Evolutionary conservation across 2,113 vertebrate genomes (phyloP).

Genomic region (Symphodus melops): DNA sequence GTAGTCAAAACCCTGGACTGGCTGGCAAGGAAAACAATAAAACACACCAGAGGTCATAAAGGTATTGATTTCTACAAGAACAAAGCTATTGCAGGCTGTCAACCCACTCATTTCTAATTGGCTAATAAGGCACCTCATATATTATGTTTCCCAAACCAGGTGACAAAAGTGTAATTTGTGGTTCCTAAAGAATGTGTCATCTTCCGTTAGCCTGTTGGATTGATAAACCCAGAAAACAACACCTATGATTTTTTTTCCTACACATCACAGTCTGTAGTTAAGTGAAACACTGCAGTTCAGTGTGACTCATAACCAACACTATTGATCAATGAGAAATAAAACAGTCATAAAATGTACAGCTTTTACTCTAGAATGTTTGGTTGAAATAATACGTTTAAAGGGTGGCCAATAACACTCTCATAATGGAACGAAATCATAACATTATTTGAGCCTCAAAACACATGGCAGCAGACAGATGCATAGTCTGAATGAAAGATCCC

Average conservation of each 20-base stretch:
- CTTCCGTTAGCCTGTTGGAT: not conserved
- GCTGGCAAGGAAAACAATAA: slow-evolving; percentile 77
- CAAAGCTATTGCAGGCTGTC: not conserved
- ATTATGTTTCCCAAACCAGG: too few species aligned
- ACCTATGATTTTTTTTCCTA: too few species aligned
- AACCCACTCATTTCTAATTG: not conserved
- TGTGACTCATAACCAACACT: not conserved
- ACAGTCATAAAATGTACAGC: not conserved
- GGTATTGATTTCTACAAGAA: not conserved
- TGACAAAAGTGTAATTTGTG: not conserved
- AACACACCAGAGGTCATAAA: not conserved
- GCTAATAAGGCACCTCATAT: not conserved
- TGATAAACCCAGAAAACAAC: too few species aligned
- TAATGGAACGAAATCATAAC: too few species aligned
- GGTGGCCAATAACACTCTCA: not conserved
- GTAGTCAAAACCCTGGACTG: slow-evolving; percentile 98
- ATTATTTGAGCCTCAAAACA: too few species aligned
- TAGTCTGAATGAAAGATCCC: too few species aligned
- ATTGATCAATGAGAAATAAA: slow-evolving; percentile 12
- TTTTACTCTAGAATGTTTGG: not conserved
- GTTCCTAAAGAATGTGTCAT: not conserved
- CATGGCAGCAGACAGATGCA: too few species aligned
- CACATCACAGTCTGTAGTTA: not conserved
- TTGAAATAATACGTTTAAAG: not conserved
- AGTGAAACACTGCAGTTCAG: not conserved